phyloP scores from a whole-genome alignment of 2,888 invertebrate genomes.

The Agrypnus murinus region DNA sequence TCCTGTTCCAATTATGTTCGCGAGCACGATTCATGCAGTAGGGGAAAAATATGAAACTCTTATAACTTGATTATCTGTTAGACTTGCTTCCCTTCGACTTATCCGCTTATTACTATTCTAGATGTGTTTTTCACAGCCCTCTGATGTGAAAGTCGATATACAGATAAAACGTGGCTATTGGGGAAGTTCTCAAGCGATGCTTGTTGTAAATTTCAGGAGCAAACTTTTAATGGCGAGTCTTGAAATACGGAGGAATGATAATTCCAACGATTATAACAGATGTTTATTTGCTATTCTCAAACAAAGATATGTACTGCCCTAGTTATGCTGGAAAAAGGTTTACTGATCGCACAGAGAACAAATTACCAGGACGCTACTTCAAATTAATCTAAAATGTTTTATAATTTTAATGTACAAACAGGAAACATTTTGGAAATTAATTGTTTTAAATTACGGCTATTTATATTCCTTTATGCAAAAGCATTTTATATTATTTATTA shows the following conservation, averaged over 20 bases:
- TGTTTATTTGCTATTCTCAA: too few relatives aligned
- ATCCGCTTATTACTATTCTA: slow-evolving; percentile 55
- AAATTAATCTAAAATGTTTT: too few relatives aligned
- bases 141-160: slow-evolving; percentile 56
- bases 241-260: not conserved
- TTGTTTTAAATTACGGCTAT: too few relatives aligned
- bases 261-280: not conserved
- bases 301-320: too few relatives aligned
- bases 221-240: slow-evolving; percentile 44
- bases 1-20: slow-evolving; percentile 48
- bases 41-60: slow-evolving; percentile 55
- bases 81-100: slow-evolving; percentile 52
- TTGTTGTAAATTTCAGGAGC: slow-evolving; percentile 43
- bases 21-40: slow-evolving; percentile 47
- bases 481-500: too few relatives aligned
- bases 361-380: too few relatives aligned
- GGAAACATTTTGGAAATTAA: too few relatives aligned
- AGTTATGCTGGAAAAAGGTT: too few relatives aligned
- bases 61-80: slow-evolving; percentile 58
- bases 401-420: too few relatives aligned
- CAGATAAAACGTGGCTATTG: slow-evolving; percentile 56
- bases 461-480: too few relatives aligned
- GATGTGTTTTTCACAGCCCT: slow-evolving; percentile 53
- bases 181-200: slow-evolving; percentile 43
- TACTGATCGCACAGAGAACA: too few relatives aligned